Conservation (phyloP, 1,140 invertebrate species). For the Caenorhabditis inopinata region DNA sequence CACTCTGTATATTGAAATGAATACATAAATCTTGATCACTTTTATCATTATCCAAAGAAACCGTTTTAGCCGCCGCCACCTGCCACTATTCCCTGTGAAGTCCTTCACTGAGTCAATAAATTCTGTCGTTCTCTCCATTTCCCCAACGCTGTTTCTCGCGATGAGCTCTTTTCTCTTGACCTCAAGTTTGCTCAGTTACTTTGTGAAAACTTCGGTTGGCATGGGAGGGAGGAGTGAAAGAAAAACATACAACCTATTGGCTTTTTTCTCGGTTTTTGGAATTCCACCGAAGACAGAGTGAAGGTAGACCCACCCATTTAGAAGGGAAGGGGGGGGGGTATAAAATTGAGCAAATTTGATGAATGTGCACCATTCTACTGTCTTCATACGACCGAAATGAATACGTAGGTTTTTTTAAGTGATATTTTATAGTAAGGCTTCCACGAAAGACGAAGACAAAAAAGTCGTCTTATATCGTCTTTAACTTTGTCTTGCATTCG, state of each 20-base stretch:
- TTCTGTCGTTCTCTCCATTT: neutral
- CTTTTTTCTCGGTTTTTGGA: constrained; percentile 16
- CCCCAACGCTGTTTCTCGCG: neutral
- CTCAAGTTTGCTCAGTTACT: constrained; percentile 22
- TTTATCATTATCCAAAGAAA: constrained; percentile 10
- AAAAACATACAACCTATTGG: constrained; percentile 13
- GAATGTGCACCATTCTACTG: neutral
- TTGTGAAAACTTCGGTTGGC: neutral
- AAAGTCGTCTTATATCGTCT: too few relatives aligned
- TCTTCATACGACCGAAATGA: constrained; percentile 10
- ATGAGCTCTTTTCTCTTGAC: constrained; percentile 4
- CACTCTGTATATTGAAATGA: too few relatives aligned
- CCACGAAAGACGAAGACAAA: too few relatives aligned
- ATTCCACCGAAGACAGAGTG: neutral
- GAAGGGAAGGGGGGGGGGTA: too few relatives aligned
- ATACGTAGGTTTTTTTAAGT: neutral
- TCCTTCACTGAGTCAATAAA: neutral
- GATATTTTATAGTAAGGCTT: too few relatives aligned
- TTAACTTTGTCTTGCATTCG: too few relatives aligned
- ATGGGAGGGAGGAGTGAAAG: neutral
- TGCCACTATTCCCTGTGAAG: constrained; percentile 1
- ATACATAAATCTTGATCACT: constrained; percentile 20
- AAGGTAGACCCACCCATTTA: neutral
- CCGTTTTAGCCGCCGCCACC: neutral
- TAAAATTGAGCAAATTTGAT: neutral